Conservation (phyloP, 2,113 vertebrate species). For the Mellivora capensis region DNA sequence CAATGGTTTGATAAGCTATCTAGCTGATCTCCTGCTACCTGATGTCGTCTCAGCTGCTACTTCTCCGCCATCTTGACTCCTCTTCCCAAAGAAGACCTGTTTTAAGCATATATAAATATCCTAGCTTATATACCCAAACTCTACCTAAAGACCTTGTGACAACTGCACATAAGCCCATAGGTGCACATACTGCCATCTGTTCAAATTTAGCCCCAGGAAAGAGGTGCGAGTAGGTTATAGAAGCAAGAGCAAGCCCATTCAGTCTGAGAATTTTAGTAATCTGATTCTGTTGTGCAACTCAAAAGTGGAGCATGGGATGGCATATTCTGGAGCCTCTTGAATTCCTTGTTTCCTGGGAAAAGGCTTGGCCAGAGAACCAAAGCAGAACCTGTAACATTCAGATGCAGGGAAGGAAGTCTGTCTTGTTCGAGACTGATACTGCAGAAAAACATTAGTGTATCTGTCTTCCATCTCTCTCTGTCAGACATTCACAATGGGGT, state of each 20-base stretch:
- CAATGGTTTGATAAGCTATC: no score
- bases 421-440: background rate
- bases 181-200: background rate
- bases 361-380: background rate
- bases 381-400: background rate
- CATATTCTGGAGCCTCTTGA: background rate
- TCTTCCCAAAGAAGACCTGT: background rate
- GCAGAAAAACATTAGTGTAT: background rate
- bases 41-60: no score
- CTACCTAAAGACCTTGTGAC: background rate
- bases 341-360: background rate
- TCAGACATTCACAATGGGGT: background rate
- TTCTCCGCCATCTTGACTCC: no score
- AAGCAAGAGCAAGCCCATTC: background rate
- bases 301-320: background rate
- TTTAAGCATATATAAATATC: background rate
- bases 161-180: background rate
- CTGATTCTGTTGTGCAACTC: background rate
- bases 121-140: background rate
- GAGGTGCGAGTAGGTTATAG: background rate
- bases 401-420: fast-evolving
- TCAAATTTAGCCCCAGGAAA: background rate
- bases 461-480: background rate
- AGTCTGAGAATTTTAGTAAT: background rate
- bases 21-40: no score